Conservation (phyloP, 2,797 vertebrate genomes). For the Phataginus tricuspis region DNA sequence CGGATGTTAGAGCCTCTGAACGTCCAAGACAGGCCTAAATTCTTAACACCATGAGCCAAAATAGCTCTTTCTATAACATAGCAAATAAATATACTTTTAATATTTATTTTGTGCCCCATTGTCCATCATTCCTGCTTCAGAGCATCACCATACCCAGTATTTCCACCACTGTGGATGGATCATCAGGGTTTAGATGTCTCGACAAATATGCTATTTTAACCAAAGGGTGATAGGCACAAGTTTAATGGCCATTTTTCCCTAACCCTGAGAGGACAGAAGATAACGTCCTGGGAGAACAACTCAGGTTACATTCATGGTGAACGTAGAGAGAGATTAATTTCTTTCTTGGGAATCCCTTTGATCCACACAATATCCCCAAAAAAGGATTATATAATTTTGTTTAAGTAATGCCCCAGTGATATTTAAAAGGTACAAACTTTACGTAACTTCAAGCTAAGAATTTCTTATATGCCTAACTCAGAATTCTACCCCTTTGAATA, state of each 20-base stretch:
- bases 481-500: not conserved
- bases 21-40: not conserved
- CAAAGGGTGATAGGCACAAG: not conserved
- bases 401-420: not conserved
- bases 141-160: not conserved
- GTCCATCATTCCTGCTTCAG: not conserved
- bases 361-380: not conserved
- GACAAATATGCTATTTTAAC: slow-evolving; percentile 51
- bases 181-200: slow-evolving; percentile 17
- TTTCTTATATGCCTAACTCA: not conserved
- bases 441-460: not conserved
- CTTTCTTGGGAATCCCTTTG: not conserved
- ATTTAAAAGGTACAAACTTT: not conserved
- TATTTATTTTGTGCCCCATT: not conserved
- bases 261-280: not conserved
- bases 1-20: not conserved
- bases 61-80: not conserved
- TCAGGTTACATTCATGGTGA: not conserved
- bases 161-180: not conserved
- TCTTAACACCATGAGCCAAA: not conserved
- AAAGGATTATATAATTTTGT: not conserved
- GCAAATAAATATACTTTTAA: not conserved
- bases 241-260: not conserved
- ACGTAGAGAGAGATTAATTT: not conserved
- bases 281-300: not conserved